Percentiles rank a stretch among this genome's conserved stretches.
Evolutionary conservation across 1,140 invertebrate species (phyloP).

Genomic region (Plectrocnemia conspersa): DNA sequence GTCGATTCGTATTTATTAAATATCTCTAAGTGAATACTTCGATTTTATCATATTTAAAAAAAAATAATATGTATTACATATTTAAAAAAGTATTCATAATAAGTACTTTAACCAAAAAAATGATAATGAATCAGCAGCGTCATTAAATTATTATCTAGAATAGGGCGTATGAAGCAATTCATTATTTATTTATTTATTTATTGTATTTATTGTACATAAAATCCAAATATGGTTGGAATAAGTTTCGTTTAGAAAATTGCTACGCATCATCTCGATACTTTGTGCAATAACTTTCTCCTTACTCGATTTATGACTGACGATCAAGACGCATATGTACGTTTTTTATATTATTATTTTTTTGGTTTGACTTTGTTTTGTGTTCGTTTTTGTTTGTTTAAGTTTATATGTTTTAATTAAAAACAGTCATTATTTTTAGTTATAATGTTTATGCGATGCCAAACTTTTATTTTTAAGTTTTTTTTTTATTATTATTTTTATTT

Average conservation of each 20-base stretch:
- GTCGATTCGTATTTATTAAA: background rate
- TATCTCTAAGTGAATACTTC: background rate
- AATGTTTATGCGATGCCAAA: constrained; percentile 31
- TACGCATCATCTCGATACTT: background rate
- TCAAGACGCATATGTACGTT: too few species aligned
- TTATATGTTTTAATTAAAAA: constrained; percentile 9
- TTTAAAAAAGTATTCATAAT: too few species aligned
- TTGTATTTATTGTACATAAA: background rate
- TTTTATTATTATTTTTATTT: constrained; percentile 27
- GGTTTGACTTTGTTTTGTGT: constrained; percentile 17
- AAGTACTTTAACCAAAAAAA: too few species aligned
- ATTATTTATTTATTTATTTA: constrained; percentile 10
- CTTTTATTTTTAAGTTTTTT: constrained; percentile 27
- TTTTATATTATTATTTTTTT: constrained; percentile 1
- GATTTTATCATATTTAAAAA: background rate
- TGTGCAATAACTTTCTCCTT: background rate
- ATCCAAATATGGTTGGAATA: constrained; percentile 16
- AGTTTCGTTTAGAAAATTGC: constrained; percentile 12
- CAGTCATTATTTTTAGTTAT: constrained; percentile 30
- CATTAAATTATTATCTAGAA: constrained; percentile 1
- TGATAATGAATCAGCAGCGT: too few species aligned
- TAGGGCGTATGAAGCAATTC: background rate
- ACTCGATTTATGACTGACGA: background rate
- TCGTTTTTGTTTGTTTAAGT: constrained; percentile 11
- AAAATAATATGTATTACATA: background rate